Evolutionary conservation across 2,888 invertebrate species (phyloP).

Genomic region (Zygogramma bicolorata): DNA sequence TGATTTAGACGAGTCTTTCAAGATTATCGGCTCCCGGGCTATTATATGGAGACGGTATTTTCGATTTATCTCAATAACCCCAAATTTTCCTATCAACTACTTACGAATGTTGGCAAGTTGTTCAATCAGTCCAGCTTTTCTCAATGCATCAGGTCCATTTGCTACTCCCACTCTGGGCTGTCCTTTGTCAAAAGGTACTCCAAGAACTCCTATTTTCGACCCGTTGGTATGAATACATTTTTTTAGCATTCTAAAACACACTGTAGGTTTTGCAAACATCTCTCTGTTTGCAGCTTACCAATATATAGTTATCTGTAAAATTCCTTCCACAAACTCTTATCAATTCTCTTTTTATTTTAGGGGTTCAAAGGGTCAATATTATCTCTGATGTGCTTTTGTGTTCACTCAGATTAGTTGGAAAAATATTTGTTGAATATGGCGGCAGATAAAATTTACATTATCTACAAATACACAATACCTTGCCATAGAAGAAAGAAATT

Average conservation of each 20-base stretch:
- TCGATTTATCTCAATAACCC: too few species aligned
- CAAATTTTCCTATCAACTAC: constrained; percentile 20
- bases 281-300: not conserved
- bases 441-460: not conserved
- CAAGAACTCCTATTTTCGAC: constrained; percentile 77
- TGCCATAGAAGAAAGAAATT: too few species aligned
- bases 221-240: constrained; percentile 38
- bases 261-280: constrained; percentile 14
- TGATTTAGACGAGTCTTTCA: too few species aligned
- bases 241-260: constrained; percentile 20
- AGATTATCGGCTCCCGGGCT: too few species aligned
- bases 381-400: not conserved
- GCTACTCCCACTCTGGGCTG: constrained; percentile 81
- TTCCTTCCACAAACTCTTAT: not conserved
- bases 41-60: too few species aligned
- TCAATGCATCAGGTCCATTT: constrained; percentile 76
- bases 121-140: constrained; percentile 74
- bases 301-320: not conserved
- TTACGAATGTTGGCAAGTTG: constrained; percentile 75
- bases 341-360: not conserved
- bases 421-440: not conserved
- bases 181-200: constrained; percentile 86
- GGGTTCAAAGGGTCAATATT: constrained; percentile 9
- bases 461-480: not conserved
- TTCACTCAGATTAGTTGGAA: not conserved